Evolutionary conservation across 2,113 vertebrate genomes (phyloP).

Genomic region (Calidris pygmaea): DNA sequence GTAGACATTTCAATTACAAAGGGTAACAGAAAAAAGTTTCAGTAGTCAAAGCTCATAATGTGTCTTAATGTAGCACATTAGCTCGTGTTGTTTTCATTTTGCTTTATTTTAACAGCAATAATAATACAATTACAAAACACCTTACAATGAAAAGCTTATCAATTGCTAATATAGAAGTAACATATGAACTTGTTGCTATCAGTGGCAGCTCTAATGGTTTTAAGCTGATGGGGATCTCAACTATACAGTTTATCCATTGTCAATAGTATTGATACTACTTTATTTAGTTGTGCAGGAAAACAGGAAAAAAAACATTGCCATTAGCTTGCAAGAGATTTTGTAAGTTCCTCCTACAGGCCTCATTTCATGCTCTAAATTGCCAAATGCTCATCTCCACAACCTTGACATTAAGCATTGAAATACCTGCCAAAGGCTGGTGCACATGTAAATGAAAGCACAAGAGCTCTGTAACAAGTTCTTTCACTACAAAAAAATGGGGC

Average conservation of each 20-base stretch:
- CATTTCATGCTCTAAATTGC: neutral
- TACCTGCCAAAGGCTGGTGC: neutral
- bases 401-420: neutral
- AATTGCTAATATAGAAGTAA: neutral
- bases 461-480: neutral
- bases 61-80: neutral
- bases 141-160: neutral
- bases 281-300: neutral
- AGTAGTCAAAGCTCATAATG: neutral
- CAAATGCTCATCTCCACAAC: neutral
- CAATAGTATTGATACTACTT: neutral
- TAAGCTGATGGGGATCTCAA: neutral
- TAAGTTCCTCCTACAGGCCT: neutral
- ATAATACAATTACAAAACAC: neutral
- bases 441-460: neutral
- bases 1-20: neutral
- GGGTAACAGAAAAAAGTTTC: neutral
- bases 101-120: neutral
- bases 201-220: neutral
- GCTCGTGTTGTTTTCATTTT: neutral
- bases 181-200: neutral
- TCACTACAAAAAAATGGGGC: neutral
- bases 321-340: neutral
- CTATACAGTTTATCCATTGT: neutral
- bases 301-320: neutral